Evolutionary conservation across 2,888 invertebrate genomes (phyloP), one percentile per base, ranked within the genome.

Genomic region (Encarsia formosa): DNA sequence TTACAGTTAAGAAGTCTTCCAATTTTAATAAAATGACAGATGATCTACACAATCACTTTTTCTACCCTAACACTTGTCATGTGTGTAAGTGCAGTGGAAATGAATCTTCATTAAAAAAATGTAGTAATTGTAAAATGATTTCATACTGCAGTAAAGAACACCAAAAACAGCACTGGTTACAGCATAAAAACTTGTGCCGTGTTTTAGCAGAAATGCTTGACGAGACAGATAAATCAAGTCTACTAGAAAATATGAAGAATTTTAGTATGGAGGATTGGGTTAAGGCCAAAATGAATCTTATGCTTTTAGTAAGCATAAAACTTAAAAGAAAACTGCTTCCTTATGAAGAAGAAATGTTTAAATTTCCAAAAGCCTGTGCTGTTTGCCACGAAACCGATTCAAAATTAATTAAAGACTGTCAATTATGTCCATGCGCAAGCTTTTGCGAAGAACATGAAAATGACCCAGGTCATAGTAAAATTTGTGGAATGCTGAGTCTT

Each of bases 11-110:
- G 11, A 19, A 4, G 4, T 9, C 15, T 18, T 37, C 35, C 19
- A 5, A 37, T 37, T 13, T 31, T 40, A 18, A 50, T 19, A 59
- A 53, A 35, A 61, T 61, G 61, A 60, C 54, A 53, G 55, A 61
- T 31, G 57, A 60, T 8, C 43, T 57, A 11, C 59, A 66, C 37
- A 66, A 69, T 54, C 52, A 58, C 29, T 67, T 65, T 53, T 74
- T 67, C 49, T 73, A 73, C 42, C 57, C 70, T 13, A 73, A 71
- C 45, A 65, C 62, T 11, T 74, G 73, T 58, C 73, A 73, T 35
- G 65, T 73, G 35, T 74, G 74, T 54, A 71, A 71, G 55, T 59
- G 50, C 6, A 62, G 60, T 42, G 63, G 64, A 0, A 58, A 64
- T 26, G 59, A 59, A 47, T 58, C 62, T 3, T 38, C 44, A 16